A percentile compares a stretch with the other conserved stretches of the same genome.
These are phyloP conservation scores for Eudasyphora cyanicolor DNA, from an alignment of 2,888 invertebrate genomes.

Conservation along the genomic window DNA sequence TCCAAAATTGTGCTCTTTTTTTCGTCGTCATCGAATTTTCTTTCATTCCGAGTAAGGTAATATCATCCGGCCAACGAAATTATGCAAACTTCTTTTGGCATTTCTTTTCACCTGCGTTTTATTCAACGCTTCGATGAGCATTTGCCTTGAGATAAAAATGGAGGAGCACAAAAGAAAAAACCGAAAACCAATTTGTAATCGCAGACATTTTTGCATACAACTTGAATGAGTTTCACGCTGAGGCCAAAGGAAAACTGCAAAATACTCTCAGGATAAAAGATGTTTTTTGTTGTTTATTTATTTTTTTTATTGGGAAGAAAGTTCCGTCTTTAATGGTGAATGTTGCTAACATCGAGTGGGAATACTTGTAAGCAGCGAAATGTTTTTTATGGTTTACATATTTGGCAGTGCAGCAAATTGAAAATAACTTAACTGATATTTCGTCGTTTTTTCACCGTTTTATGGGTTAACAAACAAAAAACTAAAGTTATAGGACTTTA, in stretches of 20 bases:
- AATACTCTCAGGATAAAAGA: background rate
- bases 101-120: slow-evolving; percentile 15
- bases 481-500: no score
- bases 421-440: slow-evolving; percentile 49
- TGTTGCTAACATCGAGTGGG: slow-evolving; percentile 7
- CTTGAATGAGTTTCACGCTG: background rate
- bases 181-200: slow-evolving; percentile 48
- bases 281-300: background rate
- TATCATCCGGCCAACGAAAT: slow-evolving; percentile 49
- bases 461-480: background rate
- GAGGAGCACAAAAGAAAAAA: background rate
- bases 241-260: background rate
- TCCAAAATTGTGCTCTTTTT: background rate
- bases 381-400: slow-evolving; percentile 40
- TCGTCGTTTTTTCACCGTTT: background rate
- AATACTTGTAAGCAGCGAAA: slow-evolving; percentile 18
- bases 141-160: slow-evolving; percentile 21
- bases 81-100: slow-evolving; percentile 51
- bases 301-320: background rate
- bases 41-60: slow-evolving; percentile 40
- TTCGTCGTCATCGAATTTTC: background rate
- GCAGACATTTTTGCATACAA: slow-evolving; percentile 36
- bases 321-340: background rate
- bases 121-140: slow-evolving; percentile 47
- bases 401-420: slow-evolving; percentile 44